Base-by-base conservation (phyloP, 2,888 invertebrate genomes). In the Apamea sordens region DNA sequence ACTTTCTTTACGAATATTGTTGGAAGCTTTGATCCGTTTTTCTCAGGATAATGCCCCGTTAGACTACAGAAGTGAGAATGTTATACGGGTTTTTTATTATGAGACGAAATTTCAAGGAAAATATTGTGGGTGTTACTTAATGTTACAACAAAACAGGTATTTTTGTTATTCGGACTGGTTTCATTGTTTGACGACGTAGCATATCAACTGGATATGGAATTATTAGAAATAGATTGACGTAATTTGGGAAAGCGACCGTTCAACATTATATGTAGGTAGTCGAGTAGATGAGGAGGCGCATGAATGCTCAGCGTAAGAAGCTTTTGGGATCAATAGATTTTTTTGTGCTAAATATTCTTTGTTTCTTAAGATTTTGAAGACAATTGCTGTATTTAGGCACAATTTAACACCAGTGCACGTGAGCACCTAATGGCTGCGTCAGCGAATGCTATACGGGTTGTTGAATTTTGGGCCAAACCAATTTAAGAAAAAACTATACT, bases 1-100 rank as follows among this genome's bases (percentile, higher is more conserved):
- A 80, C 56, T 83, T 82, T 84, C 61, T 83, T 86, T 84, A 67
- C 78, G 79, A 56, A 79, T 72, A 78, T 79, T 82, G 76, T 75
- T 77, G 21, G 41, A 36, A 44, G 74, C 83, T 89, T 88, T 89
- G 81, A 89, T 79, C 73, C 64, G 28, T 65, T 76, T 82, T 81
- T 73, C 24, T 67, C 61, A 59, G 74, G 67, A 76, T 69, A 80
- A 79, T 75, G 77, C 70, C 77, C 75, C 80, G 70, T 81, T 80
- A 71, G 28, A 53, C 67, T 70, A 69, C 24, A 75, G 44, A 76
- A 77, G 69, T 75, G 47, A 47, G 41, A 75, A 72, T 36, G 10
- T 71, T 82, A 8, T 67, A 85, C 7, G 76, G 64, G 13, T 82
- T 83, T 79, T 59, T 73, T 28, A 77, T 76, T 53, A 47, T 69